Evolutionary conservation across 2,888 invertebrate genomes (phyloP), one percentile per base, ranked within the genome.

Genomic region (Craniophora ligustri): DNA sequence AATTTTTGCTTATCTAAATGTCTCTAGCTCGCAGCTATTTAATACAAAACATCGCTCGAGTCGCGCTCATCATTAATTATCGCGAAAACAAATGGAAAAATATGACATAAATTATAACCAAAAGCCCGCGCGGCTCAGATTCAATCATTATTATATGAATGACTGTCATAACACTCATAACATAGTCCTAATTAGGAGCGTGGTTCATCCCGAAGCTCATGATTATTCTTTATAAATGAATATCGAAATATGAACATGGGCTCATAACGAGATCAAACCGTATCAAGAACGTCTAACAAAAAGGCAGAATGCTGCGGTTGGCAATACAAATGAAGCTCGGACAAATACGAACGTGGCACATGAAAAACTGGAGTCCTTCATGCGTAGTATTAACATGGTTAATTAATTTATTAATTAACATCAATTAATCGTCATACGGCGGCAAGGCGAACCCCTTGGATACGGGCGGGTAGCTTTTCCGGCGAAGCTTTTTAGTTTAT

Each of bases 351-450:
- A 75, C 81, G 81, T 84, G 84, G 76, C 78, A 61, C 67, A 69
- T 80, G 81, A 91, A 91, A 89, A 89, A 89, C 81, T 72, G 75
- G 79, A 85, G 71, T 78, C 81, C 79, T 78, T 85, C 81, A 84
- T 82, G 86, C 90, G 87, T 86, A 74, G 83, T 86, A 89, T 88
- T 88, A 88, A 87, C 88, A 90, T 90, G 87, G 85, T 82, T 91
- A 91, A 91, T 91, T 91, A 88, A 91, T 92, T 91, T 89, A 92
- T 91, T 90, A 89, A 91, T 92, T 91, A 89, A 82, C 89, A 89
- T 89, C 86, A 89, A 91, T 91, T 91, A 90, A 88, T 87, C 84
- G 88, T 85, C 85, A 82, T 86, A 82, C 81, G 67, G 79, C 79
- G 80, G 83, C 81, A 76, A 74, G 74, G 76, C 76, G 72, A 78